These are phyloP conservation scores for Rachycentron canadum DNA, from an alignment of 2,797 vertebrate genomes.

Conservation along the genomic window DNA sequence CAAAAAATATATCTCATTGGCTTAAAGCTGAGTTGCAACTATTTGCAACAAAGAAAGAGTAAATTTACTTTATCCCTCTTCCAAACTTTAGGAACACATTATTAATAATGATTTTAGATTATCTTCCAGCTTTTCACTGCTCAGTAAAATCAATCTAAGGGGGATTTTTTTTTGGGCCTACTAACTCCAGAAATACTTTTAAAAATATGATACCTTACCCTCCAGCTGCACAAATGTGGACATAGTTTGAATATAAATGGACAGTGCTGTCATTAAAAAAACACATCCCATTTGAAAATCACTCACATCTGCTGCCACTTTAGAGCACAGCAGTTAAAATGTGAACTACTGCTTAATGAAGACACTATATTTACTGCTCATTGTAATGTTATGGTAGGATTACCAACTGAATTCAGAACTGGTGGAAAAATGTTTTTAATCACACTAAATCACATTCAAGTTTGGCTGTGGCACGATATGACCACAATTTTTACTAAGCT, in stretches of 20 bases:
- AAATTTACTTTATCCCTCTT: background rate
- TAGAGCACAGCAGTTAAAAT: slow-evolving; percentile 35
- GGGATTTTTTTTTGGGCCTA: background rate
- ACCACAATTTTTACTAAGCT: background rate
- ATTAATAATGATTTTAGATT: background rate
- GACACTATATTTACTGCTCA: slow-evolving; percentile 29
- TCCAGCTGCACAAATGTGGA: background rate
- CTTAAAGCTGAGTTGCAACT: slow-evolving; percentile 4
- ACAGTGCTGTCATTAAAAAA: slow-evolving; percentile 28
- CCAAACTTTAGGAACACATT: background rate
- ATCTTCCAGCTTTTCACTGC: slow-evolving; percentile 12
- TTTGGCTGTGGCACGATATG: background rate
- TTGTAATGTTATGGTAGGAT: background rate
- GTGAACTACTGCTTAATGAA: slow-evolving; percentile 14
- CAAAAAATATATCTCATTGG: background rate
- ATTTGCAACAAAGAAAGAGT: background rate
- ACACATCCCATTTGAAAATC: slow-evolving; percentile 22
- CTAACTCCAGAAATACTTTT: slow-evolving; percentile 16
- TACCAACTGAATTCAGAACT: slow-evolving; percentile 2
- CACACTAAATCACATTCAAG: background rate
- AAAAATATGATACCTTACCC: background rate
- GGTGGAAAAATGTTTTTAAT: slow-evolving; percentile 15
- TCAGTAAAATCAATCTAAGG: background rate
- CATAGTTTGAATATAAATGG: slow-evolving; percentile 14
- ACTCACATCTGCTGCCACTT: slow-evolving; percentile 50